Evolutionary conservation across 2,113 vertebrate genomes (phyloP), one percentile per base, ranked within the genome.

Genomic region (Micronisus gabar): DNA sequence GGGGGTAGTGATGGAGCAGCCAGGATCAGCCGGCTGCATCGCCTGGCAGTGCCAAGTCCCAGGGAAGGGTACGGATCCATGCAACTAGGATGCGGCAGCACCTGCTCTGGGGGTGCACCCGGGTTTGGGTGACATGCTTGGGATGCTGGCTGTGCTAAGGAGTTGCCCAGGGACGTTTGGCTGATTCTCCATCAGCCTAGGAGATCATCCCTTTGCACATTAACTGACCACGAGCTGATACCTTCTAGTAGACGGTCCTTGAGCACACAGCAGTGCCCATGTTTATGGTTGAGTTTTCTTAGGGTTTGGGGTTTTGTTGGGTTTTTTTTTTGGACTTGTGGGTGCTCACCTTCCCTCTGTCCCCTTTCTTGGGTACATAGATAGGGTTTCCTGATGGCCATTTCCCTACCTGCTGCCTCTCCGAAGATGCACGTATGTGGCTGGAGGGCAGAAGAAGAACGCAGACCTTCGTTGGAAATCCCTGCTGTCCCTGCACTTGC

Each of bases 91-190:
- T 8, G 22, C 1, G 6, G 67, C 45, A 82, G 20, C 3, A 6
- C 59, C 79, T 43, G 34, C 63, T 45, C 67, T 1, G 1, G 40
- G 72, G 17, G 1, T 13, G 26, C 75, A 36, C 18, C 47, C 0
- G 0, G 8, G 1, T 84, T 63, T 86, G 40, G 29, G 76, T 41
- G 45, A 17, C 36, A 26, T 0, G 0, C 20, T 68, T 71, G 59
- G 59, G 68, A 34, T 25, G 7, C 50, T 62, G 76, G 9, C 34
- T 70, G 68, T 21, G 7, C 48, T 0, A 9, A 65, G 67, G 71
- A 30, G 19, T 2, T 52, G n/a, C 38, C 8, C 45, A 45, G 61
- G 27, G 87, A 55, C 0, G 0, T 62, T 18, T 79, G 74, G 38
- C 22, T 79, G 41, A 34, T 74, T 68, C 41, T 67, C 18, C 47